Conservation (phyloP, 2,888 invertebrate species). For the Pandemis corylana region DNA sequence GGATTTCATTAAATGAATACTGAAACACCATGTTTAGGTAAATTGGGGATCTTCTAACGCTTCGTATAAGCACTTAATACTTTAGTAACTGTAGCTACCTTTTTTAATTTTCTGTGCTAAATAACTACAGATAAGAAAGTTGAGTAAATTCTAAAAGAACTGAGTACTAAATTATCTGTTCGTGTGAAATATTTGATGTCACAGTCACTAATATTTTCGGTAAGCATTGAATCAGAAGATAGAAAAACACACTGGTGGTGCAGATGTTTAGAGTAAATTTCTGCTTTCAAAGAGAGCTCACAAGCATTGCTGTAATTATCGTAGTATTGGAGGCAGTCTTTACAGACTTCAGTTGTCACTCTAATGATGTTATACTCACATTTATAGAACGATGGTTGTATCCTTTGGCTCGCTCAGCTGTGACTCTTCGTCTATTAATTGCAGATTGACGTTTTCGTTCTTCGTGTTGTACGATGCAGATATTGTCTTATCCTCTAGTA, state of each 20-base stretch:
- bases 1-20: background rate
- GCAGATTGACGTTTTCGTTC: conserved; percentile 72
- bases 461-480: conserved; percentile 70
- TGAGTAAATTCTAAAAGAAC: no score
- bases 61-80: background rate
- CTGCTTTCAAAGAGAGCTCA: no score
- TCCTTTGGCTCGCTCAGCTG: conserved; percentile 68
- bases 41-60: background rate
- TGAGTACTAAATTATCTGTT: no score
- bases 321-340: no score
- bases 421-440: conserved; percentile 76
- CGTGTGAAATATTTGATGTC: no score
- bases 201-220: no score
- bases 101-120: no score
- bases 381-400: conserved; percentile 58
- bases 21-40: background rate
- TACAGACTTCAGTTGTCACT: no score
- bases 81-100: background rate
- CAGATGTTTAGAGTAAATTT: no score
- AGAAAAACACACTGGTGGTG: no score
- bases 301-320: no score
- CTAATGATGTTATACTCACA: conserved; percentile 58
- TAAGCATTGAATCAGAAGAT: no score
- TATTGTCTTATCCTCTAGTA: conserved; percentile 77
- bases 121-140: background rate